These are phyloP conservation scores for Hypothenemus hampei DNA, from an alignment of 1,140 invertebrate genomes.

Conservation along the genomic window DNA sequence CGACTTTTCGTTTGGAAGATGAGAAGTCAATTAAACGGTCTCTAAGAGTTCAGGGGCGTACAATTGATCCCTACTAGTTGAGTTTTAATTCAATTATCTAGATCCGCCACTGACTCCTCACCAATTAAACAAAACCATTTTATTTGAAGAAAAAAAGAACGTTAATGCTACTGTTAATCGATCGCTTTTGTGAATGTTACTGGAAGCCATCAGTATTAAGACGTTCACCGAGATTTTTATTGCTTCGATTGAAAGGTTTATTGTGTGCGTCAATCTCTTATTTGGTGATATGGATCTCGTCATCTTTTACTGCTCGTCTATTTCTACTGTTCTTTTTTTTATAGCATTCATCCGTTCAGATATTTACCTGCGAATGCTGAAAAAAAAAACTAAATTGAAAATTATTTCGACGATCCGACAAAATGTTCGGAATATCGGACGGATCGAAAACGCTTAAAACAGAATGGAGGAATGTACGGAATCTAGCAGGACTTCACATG, in stretches of 20 bases:
- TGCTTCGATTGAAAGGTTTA: constrained; percentile 8
- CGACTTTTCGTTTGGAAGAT: constrained; percentile 26
- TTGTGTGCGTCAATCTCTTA: constrained; percentile 9
- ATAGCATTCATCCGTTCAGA: too few species aligned
- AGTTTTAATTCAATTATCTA: too few species aligned
- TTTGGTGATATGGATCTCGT: constrained; percentile 1
- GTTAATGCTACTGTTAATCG: constrained; percentile 5
- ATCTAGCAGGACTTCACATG: constrained; percentile 26
- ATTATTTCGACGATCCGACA: neutral
- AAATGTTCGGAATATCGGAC: constrained; percentile 14
- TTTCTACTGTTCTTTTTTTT: too few species aligned
- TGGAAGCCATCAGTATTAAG: too few species aligned
- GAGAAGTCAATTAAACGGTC: constrained; percentile 21
- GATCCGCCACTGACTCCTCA: neutral
- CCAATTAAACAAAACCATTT: constrained; percentile 15
- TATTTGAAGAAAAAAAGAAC: constrained; percentile 10
- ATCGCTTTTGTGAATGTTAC: constrained; percentile 2
- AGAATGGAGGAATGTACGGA: constrained; percentile 18
- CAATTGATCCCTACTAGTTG: neutral
- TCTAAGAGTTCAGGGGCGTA: constrained; percentile 7
- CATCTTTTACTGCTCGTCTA: too few species aligned
- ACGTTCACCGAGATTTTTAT: constrained; percentile 10
- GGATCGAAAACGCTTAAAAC: constrained; percentile 18
- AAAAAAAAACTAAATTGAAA: too few species aligned
- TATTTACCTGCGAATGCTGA: too few species aligned